Evolutionary conservation across 1,140 invertebrate genomes (phyloP), one percentile per base, ranked within the genome.

Genomic region (Heliothis virescens): DNA sequence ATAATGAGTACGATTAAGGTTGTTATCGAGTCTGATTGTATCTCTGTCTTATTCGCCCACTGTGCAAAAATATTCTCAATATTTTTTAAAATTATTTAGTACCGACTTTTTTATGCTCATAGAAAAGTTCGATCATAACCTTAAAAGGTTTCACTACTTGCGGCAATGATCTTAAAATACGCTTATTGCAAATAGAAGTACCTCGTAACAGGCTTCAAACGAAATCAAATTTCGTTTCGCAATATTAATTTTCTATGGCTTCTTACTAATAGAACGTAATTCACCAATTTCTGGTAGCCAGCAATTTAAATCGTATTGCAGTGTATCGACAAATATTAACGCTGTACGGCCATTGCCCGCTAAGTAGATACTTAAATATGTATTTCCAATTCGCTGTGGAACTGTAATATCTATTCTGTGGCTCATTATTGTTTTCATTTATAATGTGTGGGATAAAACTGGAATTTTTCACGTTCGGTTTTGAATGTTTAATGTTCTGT

Each of bases 281-380:
- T 72, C 53, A 41, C 26, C 15, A 72, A 72, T 72, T 72, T 72
- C 69, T 72, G 29, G 52, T 41, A 12, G 52, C 18, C 57, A 34
- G 69, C 18, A 72, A 72, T 72, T 72, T 72, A 72, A 72, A 72
- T 72, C n/a, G 69, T 57, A 72, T 72, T 55, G 69, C 69, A 72
- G 26, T 57, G 52, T 55, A 74, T 47, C 48, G 67, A 74, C 72
- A 74, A 60, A 74, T 74, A 74, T 74, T 74, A 60, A 74, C 72
- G 53, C 18, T 16, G 41, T 12, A 18, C 11, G 57, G 13, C 34
- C 72, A 74, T 41, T 60, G 72, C 52, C 41, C 55, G 18, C 55
- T 47, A 74, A 47, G 72, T 74, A 74, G 72, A 48, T 74, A 74
- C 53, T 74, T 21, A 74, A 74, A 74, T 74, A 74, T 74, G 72